A percentile compares a stretch with the other conserved stretches of the same genome.
phyloP scores from a whole-genome alignment of 2,797 vertebrate genomes.

The Philypnodon macrostomus region DNA sequence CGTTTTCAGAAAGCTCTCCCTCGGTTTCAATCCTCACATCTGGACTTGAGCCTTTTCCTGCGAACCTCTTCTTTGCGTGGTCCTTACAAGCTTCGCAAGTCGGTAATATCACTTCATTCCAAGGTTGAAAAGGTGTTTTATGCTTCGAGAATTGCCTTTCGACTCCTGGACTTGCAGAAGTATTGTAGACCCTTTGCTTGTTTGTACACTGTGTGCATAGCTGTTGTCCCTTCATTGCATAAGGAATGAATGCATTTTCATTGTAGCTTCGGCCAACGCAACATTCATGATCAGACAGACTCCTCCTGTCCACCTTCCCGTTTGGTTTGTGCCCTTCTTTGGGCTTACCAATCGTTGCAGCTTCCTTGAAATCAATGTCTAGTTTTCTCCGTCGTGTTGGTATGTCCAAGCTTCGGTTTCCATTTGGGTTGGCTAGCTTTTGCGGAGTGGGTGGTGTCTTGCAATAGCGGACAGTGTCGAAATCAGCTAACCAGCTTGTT shows the following conservation, averaged over 20 bases:
- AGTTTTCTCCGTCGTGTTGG: conserved; percentile 39
- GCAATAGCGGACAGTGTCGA: conserved; percentile 54
- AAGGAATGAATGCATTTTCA: conserved; percentile 25
- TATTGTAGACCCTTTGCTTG: conserved; percentile 27
- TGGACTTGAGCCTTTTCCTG: conserved; percentile 20
- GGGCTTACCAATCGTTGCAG: conserved; percentile 1
- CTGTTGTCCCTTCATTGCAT: conserved; percentile 26
- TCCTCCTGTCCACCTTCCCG: conserved; percentile 44
- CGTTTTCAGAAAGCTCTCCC: conserved; percentile 61
- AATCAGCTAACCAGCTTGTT: conserved; percentile 67
- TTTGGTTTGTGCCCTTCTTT: conserved; percentile 53
- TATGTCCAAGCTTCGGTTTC: conserved; percentile 18
- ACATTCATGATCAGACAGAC: conserved; percentile 61
- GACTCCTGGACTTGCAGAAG: conserved; percentile 14
- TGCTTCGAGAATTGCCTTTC: conserved; percentile 34
- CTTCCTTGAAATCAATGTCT: conserved; percentile 37
- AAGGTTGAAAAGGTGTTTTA: conserved; percentile 49
- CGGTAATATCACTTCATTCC: conserved; percentile 29
- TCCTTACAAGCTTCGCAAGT: conserved; percentile 61
- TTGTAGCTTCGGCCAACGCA: conserved; percentile 27
- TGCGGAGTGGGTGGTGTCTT: conserved; percentile 48
- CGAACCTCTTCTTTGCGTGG: conserved; percentile 29
- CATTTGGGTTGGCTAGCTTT: conserved; percentile 35
- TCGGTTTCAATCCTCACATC: conserved; percentile 38
- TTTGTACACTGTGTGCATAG: conserved; percentile 69